Percentiles rank a stretch among this genome's conserved stretches.
Evolutionary conservation across 2,797 vertebrate species (phyloP).

Genomic region (Catharus ustulatus): DNA sequence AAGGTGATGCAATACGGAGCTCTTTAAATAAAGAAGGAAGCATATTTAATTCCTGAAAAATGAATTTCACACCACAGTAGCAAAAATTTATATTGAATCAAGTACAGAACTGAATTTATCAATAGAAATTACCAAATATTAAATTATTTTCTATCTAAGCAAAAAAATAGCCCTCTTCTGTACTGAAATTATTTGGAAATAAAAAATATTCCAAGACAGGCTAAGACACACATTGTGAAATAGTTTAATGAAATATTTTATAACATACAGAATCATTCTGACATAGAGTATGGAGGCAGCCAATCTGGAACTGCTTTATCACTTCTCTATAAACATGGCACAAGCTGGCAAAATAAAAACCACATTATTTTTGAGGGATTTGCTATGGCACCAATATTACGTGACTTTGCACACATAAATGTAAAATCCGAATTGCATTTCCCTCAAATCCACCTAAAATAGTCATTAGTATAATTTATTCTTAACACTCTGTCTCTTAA

Average conservation of each 20-base stretch:
- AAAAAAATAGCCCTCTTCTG: neutral
- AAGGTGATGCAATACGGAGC: neutral
- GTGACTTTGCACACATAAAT: neutral
- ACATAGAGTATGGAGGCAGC: neutral
- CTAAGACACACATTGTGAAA: neutral
- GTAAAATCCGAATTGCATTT: neutral
- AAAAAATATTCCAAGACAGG: neutral
- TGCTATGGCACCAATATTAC: neutral
- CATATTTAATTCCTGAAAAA: neutral
- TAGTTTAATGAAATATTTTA: neutral
- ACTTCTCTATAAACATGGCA: neutral
- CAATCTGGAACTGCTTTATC: neutral
- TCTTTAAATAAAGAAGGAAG: neutral
- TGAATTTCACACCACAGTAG: neutral
- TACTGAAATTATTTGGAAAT: neutral
- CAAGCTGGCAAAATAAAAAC: neutral
- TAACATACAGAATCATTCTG: neutral
- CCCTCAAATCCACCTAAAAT: neutral
- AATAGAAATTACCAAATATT: neutral
- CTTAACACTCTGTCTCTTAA: neutral
- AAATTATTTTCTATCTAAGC: neutral
- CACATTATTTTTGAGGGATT: neutral
- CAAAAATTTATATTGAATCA: neutral
- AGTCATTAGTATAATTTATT: neutral
- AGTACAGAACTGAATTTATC: neutral